Evolutionary conservation across 2,113 vertebrate genomes (phyloP), one percentile per base, ranked within the genome.

Genomic region (Dicaeum eximium): DNA sequence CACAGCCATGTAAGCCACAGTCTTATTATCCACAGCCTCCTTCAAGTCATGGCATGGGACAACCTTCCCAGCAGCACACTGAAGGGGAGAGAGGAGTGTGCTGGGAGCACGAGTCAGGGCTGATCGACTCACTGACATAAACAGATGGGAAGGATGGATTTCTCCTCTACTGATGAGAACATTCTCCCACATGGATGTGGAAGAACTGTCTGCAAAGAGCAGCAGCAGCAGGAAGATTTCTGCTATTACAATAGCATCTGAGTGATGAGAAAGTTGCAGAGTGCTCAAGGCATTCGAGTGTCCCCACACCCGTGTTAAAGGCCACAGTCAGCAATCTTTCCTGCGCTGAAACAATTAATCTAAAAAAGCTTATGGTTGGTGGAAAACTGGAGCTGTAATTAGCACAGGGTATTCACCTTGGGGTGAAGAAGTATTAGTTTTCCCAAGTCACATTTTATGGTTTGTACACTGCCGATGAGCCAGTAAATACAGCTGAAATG

Each of bases 231-330:
- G 86, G 72, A 88, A 80, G 13, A 30, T 88, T 91, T 88, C 75
- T 93, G 24, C 72, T 94, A 2, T 75, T 83, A 38, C 31, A 56
- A 30, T 54, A 53, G 27, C 15, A 74, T 40, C 64, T 38, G 48
- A 78, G n/a, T 65, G 82, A 74, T 15, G 33, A 80, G 92, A 33
- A 90, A 92, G 69, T 91, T 72, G 53, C 65, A 50, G 2, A 67
- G n/a, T 65, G 82, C 80, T 88, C 48, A 88, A 64, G 77, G 88
- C 10, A 5, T 57, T 75, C 0, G 4, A 86, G 40, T 69, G 75
- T 86, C 92, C 89, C 82, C 90, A 74, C 85, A 83, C 42, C 51
- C 85, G 78, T 92, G 69, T 64, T 86, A 92, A 92, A 96, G 77
- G 77, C 87, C 71, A 86, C 79, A 93, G 80, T 35, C 80, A 83